Evolutionary conservation across 2,797 vertebrate genomes (phyloP).

Genomic region (Hippocampus kuda): DNA sequence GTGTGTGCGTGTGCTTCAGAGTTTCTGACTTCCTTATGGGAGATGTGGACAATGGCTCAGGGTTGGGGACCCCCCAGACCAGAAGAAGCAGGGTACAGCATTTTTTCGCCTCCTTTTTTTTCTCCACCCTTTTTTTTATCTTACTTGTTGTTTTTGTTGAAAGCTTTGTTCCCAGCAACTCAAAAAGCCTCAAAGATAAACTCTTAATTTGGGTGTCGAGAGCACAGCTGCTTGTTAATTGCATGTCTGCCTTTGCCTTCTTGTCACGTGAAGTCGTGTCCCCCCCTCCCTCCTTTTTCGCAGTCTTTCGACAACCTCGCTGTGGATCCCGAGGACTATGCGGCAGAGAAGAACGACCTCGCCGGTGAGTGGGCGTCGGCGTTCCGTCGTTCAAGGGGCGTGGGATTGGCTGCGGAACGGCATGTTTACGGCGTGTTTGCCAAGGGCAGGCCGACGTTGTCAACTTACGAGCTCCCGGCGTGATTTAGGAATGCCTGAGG

Average conservation of each 20-base stretch:
- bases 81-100: slow-evolving; percentile 80
- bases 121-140: neutral
- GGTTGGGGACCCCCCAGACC: slow-evolving; percentile 82
- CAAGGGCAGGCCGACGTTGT: neutral
- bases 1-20: slow-evolving; percentile 59
- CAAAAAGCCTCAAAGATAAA: slow-evolving; percentile 36
- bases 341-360: slow-evolving; percentile 78
- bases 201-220: slow-evolving; percentile 44
- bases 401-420: neutral
- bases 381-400: slow-evolving; percentile 1
- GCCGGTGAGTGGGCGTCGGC: slow-evolving; percentile 57
- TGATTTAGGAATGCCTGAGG: slow-evolving; percentile 55
- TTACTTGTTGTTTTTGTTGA: slow-evolving; percentile 3
- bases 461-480: neutral
- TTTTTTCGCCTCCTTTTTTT: slow-evolving; percentile 4
- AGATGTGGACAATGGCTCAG: slow-evolving; percentile 90
- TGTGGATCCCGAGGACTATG: slow-evolving; percentile 74
- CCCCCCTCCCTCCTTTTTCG: neutral
- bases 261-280: slow-evolving; percentile 28
- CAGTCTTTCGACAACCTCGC: slow-evolving; percentile 94
- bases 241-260: slow-evolving; percentile 22
- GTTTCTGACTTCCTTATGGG: slow-evolving; percentile 99
- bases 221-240: slow-evolving; percentile 40
- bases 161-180: neutral
- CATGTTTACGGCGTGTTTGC: neutral